Evolutionary conservation across 2,113 vertebrate genomes (phyloP).

Genomic region (Chloebia gouldiae): DNA sequence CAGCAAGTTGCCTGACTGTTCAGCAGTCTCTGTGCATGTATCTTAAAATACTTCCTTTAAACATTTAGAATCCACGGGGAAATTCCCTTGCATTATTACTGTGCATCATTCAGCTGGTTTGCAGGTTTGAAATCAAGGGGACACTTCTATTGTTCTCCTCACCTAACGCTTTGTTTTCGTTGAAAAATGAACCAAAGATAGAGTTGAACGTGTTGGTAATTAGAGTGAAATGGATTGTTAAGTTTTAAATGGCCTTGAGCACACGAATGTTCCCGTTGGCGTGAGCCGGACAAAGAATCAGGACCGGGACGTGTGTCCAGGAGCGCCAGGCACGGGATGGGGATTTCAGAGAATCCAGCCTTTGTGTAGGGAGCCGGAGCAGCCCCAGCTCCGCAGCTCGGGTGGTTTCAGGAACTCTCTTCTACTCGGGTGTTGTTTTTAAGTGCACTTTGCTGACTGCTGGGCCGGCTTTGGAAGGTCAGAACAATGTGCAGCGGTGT

Average conservation of each 20-base stretch:
- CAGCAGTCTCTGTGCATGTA: background rate
- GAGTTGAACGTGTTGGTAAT: background rate
- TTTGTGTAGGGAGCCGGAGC: background rate
- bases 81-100: background rate
- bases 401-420: slow-evolving; percentile 23
- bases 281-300: slow-evolving; percentile 3
- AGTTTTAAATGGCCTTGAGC: background rate
- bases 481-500: background rate
- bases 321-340: background rate
- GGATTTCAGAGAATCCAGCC: slow-evolving; percentile 18
- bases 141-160: background rate
- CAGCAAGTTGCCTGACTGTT: background rate
- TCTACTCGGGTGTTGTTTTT: background rate
- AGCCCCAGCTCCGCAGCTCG: background rate
- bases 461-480: background rate
- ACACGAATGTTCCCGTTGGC: background rate
- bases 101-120: background rate
- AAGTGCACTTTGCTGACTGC: slow-evolving; percentile 23
- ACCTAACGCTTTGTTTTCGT: background rate
- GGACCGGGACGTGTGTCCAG: background rate
- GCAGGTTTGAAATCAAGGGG: background rate
- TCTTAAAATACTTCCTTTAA: background rate
- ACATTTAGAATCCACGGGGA: background rate
- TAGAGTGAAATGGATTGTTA: background rate
- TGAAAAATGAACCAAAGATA: background rate